These are phyloP conservation scores for Phallusia fumigata DNA, from an alignment of 23 tunicate species.

Conservation along the genomic window DNA sequence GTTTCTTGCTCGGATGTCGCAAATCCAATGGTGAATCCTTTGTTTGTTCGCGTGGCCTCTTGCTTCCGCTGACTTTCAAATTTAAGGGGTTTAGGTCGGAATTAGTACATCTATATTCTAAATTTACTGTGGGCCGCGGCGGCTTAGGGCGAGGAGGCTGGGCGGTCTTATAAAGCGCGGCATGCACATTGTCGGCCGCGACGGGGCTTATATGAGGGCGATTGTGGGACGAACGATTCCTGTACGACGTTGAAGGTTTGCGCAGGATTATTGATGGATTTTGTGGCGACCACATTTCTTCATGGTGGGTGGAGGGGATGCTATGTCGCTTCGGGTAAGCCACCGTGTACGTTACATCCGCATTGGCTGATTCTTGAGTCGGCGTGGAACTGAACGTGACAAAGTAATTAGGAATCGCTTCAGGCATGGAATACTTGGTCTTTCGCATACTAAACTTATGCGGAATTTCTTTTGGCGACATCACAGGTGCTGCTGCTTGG, in stretches of 20 bases:
- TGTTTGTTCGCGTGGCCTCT: not conserved
- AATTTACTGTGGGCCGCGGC: not conserved
- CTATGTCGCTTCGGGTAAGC: not conserved
- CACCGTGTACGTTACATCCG: not conserved
- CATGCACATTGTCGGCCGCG: not conserved
- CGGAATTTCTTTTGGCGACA: not conserved
- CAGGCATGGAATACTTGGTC: not conserved
- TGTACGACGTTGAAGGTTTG: not conserved
- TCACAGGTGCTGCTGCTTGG: not conserved
- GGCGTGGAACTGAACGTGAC: not conserved
- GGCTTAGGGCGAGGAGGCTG: not conserved
- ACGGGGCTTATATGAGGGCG: not conserved
- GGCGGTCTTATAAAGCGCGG: not conserved
- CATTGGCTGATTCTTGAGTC: not conserved
- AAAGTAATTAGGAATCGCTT: not conserved
- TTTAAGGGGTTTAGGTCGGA: not conserved
- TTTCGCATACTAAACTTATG: too few species aligned
- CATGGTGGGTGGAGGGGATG: not conserved
- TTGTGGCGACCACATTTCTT: not conserved
- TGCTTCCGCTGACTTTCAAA: not conserved
- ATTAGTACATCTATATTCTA: not conserved
- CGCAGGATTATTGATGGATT: not conserved
- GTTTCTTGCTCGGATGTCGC: conserved; percentile 29
- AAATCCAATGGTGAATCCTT: conserved; percentile 61
- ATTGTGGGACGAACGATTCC: too few species aligned